Base-by-base conservation (phyloP, 2,888 invertebrate genomes). In the Apotomis capreana region DNA sequence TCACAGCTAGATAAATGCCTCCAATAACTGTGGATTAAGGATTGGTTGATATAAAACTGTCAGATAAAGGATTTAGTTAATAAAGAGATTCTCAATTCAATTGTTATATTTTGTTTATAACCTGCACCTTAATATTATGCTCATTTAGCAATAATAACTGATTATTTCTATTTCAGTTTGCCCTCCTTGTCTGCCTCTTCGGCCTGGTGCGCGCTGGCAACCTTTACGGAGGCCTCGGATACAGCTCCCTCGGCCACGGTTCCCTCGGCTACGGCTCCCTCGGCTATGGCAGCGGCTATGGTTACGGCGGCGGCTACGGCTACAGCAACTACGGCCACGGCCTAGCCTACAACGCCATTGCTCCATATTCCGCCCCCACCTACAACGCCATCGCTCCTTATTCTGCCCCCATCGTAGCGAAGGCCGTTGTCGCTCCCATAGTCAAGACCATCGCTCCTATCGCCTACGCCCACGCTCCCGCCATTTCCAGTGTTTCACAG, bases 401-500 rank as follows among this genome's bases (percentile, higher is more conserved):
- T 54, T 65, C 70, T 57, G 69, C 74, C 12, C 74, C 74, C 9
- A 74, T 74, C 64, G 61, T 74, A n/a, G 44, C 73, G 36, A 74
- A 74, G 70, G 63, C 70, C 59, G 67, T 70, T 54, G 65, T 65
- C 64, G 54, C 70, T 54, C 81, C 46, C 51, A 37, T 76, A 59
- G 65, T 69, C 49, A 74, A 74, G 65, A 70, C 74, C 26, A 71
- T 71, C 51, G 71, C 74, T 3, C 74, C 74, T 5, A 68, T 74
- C 61, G 62, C 70, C 51, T 74, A 71, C 61, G 64, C 67, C 12
- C 74, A 60, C 63, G 69, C 75, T 8, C 77, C 79, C 0, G 87
- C 87, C 0, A 59, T 87, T 12, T 88, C 88, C 0, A 78, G 82
- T 10, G 84, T 87, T 0, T 87, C 87, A 3, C 86, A 85, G 61